A percentile compares a stretch with the other conserved stretches of the same genome.
phyloP scores from a whole-genome alignment of 2,797 vertebrate genomes.

The Alectoris magna region DNA sequence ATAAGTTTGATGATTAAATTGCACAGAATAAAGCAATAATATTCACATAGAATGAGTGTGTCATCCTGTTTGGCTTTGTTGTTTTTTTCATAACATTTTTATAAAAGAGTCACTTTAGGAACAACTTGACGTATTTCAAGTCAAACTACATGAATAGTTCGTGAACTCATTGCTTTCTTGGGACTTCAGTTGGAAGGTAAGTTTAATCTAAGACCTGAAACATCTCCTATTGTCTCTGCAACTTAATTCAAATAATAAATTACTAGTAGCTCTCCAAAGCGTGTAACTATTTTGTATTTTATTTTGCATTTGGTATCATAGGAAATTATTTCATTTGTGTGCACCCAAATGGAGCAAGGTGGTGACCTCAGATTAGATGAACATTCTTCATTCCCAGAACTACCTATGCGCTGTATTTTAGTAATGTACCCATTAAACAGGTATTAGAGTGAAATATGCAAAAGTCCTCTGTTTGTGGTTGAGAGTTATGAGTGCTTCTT shows the following conservation, averaged over 20 bases:
- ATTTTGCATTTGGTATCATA: not conserved
- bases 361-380: accelerated
- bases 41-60: slow-evolving; percentile 53
- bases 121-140: not conserved
- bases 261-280: not conserved
- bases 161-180: not conserved
- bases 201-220: not conserved
- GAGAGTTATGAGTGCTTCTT: not conserved
- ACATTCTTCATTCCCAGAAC: not conserved
- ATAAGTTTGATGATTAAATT: slow-evolving; percentile 90
- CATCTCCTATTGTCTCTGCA: not conserved
- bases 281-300: not conserved
- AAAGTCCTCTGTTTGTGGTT: not conserved
- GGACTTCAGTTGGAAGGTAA: not conserved
- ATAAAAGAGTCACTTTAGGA: slow-evolving; percentile 35
- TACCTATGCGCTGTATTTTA: not conserved
- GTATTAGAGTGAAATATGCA: not conserved
- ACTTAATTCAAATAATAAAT: not conserved
- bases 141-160: not conserved
- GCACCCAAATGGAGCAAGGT: not conserved
- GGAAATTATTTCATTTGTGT: not conserved
- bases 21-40: slow-evolving; percentile 85
- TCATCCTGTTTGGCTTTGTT: slow-evolving; percentile 5
- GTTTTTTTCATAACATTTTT: slow-evolving; percentile 62
- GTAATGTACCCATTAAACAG: not conserved